Percentiles rank a stretch among this genome's conserved stretches.
phyloP scores from a whole-genome alignment of 1,140 invertebrate genomes.

The Drosophila gunungcola region DNA sequence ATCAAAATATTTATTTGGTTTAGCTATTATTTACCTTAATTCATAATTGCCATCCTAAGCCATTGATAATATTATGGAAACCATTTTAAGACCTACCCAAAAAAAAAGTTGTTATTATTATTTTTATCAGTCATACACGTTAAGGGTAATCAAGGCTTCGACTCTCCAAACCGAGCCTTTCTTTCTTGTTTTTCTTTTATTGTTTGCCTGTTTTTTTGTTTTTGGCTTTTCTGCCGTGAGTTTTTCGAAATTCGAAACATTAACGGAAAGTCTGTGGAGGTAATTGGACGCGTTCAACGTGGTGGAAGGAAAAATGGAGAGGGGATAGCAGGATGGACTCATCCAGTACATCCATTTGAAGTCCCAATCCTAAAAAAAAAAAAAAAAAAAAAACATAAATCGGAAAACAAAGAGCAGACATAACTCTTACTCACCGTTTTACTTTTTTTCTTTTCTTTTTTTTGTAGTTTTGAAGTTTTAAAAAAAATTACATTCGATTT shows the following conservation, averaged over 20 bases:
- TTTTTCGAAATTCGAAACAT: slow-evolving; percentile 79
- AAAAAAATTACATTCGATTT: neutral
- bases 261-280: slow-evolving; percentile 76
- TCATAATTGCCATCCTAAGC: no score
- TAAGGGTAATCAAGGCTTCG: slow-evolving; percentile 3
- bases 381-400: neutral
- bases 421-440: neutral
- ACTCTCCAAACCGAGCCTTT: slow-evolving; percentile 2
- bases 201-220: slow-evolving; percentile 30
- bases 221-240: slow-evolving; percentile 63
- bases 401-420: neutral
- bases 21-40: no score
- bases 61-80: no score
- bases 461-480: slow-evolving; percentile 7
- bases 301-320: slow-evolving; percentile 18
- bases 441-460: slow-evolving; percentile 5
- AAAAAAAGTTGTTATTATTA: no score
- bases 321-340: neutral
- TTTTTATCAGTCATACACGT: neutral
- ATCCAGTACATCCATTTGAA: neutral
- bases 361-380: neutral
- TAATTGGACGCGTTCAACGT: slow-evolving; percentile 75
- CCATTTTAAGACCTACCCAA: no score
- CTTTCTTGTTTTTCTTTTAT: slow-evolving; percentile 38
- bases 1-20: neutral